Conservation (phyloP, 2,113 vertebrate genomes). For the Rhineura floridana region DNA sequence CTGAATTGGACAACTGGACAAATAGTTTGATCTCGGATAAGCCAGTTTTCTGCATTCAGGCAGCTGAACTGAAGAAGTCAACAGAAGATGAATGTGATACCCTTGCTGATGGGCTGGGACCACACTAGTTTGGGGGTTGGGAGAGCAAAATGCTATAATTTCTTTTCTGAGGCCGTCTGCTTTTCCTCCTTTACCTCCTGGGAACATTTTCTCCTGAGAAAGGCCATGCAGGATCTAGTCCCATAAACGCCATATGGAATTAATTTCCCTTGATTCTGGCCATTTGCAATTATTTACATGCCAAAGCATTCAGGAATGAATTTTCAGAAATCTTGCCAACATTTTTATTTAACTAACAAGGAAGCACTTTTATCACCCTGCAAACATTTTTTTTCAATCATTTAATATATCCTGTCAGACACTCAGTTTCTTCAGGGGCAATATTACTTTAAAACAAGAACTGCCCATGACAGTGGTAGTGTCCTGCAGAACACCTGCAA, state of each 20-base stretch:
- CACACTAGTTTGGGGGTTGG: too few relatives aligned
- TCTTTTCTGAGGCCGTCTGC: background rate
- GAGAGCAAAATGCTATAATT: too few relatives aligned
- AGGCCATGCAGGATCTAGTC: background rate
- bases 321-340: background rate
- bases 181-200: background rate
- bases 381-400: slow-evolving; percentile 3
- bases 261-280: background rate
- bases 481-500: background rate
- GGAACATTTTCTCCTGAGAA: background rate
- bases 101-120: too few relatives aligned
- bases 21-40: too few relatives aligned
- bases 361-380: background rate
- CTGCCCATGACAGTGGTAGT: background rate
- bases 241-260: background rate
- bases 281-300: background rate
- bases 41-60: too few relatives aligned
- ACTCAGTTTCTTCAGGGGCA: background rate
- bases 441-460: background rate
- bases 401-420: background rate
- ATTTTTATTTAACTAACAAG: background rate
- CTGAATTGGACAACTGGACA: too few relatives aligned
- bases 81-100: too few relatives aligned
- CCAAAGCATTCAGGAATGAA: background rate
- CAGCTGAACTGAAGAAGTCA: too few relatives aligned